phyloP scores from a whole-genome alignment of 2,888 invertebrate genomes.

The Sympetrum striolatum region DNA sequence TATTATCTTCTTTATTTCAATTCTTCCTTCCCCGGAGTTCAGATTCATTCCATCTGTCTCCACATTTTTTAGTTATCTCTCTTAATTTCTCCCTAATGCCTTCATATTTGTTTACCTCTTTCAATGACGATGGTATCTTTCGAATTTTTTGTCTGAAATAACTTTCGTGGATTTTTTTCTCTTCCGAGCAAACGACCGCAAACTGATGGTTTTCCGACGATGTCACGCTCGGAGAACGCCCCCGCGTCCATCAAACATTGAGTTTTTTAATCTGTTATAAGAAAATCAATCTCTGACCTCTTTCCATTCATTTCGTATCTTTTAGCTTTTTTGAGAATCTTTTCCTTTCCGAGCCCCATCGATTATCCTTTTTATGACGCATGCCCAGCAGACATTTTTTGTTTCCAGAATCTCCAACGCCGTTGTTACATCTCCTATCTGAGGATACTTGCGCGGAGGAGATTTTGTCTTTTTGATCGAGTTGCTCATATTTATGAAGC shows the following conservation, averaged over 20 bases:
- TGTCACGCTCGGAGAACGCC: not conserved
- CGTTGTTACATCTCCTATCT: no score
- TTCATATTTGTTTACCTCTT: not conserved
- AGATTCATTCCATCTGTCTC: not conserved
- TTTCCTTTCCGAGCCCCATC: not conserved
- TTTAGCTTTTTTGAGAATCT: not conserved
- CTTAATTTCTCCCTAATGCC: not conserved
- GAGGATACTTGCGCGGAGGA: no score
- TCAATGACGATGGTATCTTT: constrained; percentile 20
- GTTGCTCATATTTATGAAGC: no score
- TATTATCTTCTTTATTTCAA: no score
- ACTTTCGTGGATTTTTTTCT: not conserved
- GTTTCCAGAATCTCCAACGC: no score
- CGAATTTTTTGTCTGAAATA: not conserved
- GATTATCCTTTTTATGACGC: not conserved
- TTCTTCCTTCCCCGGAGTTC: no score
- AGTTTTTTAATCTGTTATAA: not conserved
- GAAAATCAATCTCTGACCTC: not conserved
- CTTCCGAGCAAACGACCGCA: constrained; percentile 40
- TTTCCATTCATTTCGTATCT: not conserved
- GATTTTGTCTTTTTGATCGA: no score
- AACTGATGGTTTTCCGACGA: constrained; percentile 45
- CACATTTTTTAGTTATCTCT: not conserved
- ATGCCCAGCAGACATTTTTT: no score
- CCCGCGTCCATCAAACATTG: not conserved